Base-by-base conservation (phyloP, 2,888 invertebrate species). In the Pyralis farinalis region DNA sequence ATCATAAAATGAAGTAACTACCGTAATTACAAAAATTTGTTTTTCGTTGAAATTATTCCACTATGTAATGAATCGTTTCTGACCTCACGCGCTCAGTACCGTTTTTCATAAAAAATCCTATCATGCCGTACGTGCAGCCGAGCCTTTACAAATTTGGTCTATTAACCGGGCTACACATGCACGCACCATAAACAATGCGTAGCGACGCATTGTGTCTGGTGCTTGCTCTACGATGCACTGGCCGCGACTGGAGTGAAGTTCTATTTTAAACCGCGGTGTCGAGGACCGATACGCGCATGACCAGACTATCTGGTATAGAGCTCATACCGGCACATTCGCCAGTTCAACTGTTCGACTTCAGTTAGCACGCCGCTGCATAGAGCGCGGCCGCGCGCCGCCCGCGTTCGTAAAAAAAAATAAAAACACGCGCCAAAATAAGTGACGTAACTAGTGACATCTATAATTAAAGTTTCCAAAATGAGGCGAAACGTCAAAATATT, bases 301-400 rank as follows among this genome's bases (percentile, higher is more conserved):
- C 69, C 82, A 71, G 55, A 60, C 64, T 69, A 64, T 66, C 63
- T 57, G 58, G 53, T 49, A 25, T 25, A 25, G 25, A n/a, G 16
- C 16, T 16, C 16, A 16, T 58, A 25, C 31, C 31, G 31, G 7
- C 31, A 16, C 16, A 16, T 16, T 35, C 11, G 21, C 11, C 37
- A 35, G 12, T 11, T 8, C 12, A 27, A 31, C 61, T 57, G 12
- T 11, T 8, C 12, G 16, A 31, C 61, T 57, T 77, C 72, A 85
- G 82, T 84, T 66, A 68, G 73, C 71, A 69, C 63, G 64, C 65
- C 75, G 80, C 76, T 71, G 71, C 71, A 61, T 55, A 49, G 47
- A 74, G 87, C 82, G 87, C 86, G 87, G 85, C 81, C 78, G 86
- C 81, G 85, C 84, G 85, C 83, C 78, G 80, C 77, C 44, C 58